Conservation (phyloP, 2,888 invertebrate genomes). For the Exocentrus adspersus region DNA sequence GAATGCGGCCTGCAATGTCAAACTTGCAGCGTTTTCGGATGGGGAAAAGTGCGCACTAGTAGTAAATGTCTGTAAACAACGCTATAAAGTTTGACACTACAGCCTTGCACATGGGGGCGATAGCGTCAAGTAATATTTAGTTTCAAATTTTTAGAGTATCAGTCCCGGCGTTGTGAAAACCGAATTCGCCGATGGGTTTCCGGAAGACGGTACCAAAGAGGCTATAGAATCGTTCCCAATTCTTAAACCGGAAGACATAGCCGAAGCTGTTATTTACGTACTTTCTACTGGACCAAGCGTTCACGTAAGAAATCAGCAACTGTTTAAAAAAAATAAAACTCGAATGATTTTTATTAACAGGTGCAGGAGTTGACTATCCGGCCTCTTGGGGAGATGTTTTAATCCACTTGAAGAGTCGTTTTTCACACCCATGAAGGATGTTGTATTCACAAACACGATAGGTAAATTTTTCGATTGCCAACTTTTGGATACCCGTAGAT, state of each 20-base stretch:
- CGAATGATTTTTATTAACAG: slow-evolving; percentile 28
- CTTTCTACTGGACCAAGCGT: slow-evolving; percentile 45
- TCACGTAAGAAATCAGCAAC: slow-evolving; percentile 37
- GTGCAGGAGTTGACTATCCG: slow-evolving; percentile 36
- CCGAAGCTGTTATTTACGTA: slow-evolving; percentile 45
- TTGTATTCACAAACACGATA: too few relatives aligned
- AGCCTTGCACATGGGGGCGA: slow-evolving; percentile 9
- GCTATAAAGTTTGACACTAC: neutral
- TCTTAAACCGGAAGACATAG: slow-evolving; percentile 44
- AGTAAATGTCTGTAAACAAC: neutral
- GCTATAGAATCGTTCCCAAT: slow-evolving; percentile 18
- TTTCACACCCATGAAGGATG: too few relatives aligned
- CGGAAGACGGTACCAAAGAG: slow-evolving; percentile 34
- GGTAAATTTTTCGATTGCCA: too few relatives aligned
- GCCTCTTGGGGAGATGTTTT: slow-evolving; percentile 33
- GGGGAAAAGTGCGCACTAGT: too few relatives aligned
- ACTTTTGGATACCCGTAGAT: too few relatives aligned
- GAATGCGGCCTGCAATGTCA: too few relatives aligned
- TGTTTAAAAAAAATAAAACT: neutral
- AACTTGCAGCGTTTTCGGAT: too few relatives aligned
- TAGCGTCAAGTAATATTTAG: too few relatives aligned
- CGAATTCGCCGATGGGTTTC: slow-evolving; percentile 37
- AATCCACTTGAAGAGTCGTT: too few relatives aligned
- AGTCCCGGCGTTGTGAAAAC: slow-evolving; percentile 49
- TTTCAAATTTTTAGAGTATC: slow-evolving; percentile 50